These are phyloP conservation scores for Isurus oxyrinchus DNA, from an alignment of 2,113 vertebrate genomes.

Conservation along the genomic window DNA sequence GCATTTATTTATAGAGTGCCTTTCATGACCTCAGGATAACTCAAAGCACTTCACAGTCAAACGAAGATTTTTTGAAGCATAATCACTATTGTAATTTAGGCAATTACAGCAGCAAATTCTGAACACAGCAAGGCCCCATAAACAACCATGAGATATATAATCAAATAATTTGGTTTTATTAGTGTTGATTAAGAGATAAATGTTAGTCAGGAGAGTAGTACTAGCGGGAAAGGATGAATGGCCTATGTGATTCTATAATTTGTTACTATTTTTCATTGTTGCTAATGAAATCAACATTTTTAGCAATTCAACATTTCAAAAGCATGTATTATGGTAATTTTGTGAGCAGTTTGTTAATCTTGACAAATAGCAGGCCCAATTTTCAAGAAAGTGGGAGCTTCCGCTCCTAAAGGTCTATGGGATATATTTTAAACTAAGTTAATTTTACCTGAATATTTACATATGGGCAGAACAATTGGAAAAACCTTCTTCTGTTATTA, in stretches of 20 bases:
- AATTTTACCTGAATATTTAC: background rate
- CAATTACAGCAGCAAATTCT: background rate
- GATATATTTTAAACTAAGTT: background rate
- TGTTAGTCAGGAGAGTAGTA: background rate
- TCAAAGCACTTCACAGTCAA: background rate
- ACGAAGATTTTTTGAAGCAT: background rate
- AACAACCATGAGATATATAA: background rate
- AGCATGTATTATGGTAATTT: background rate
- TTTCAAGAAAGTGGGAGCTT: background rate
- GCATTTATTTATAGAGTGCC: background rate
- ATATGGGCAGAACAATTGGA: background rate
- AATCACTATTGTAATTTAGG: background rate
- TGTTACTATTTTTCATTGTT: background rate
- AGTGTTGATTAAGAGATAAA: background rate
- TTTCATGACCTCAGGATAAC: background rate
- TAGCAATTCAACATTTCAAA: background rate
- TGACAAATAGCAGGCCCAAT: background rate
- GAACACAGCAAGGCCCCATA: background rate
- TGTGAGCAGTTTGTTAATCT: background rate
- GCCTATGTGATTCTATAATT: background rate
- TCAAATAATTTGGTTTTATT: background rate
- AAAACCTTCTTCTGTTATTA: background rate
- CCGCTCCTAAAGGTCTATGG: background rate
- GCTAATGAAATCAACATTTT: conserved; percentile 11
- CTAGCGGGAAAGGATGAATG: background rate